Evolutionary conservation across 2,888 invertebrate genomes (phyloP), one percentile per base, ranked within the genome.

Genomic region (Hylaea fasciaria): DNA sequence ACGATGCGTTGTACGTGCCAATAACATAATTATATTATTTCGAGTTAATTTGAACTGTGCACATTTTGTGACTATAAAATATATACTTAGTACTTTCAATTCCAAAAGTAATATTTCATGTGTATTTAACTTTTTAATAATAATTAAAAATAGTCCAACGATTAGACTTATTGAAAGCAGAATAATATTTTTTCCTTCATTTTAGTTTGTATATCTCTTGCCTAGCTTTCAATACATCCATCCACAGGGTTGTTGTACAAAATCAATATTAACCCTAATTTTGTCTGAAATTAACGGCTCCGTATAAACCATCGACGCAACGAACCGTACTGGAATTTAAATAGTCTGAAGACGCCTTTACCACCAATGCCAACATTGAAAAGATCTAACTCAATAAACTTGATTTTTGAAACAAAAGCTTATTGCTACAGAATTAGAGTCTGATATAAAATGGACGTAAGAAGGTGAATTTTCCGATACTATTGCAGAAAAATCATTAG

Each of bases 311-410:
- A 92, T 86, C 81, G 79, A 86, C 81, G 93, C 93, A 93, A 93
- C 93, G 92, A 93, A 91, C 92, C 91, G 87, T 75, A 89, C 84
- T 68, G 91, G 92, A 92, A 93, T 92, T 91, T 90, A 90, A 91
- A 90, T 92, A 90, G 92, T 91, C 91, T 86, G 82, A 83, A 89
- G 87, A 85, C 85, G 85, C 83, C 83, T 90, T 85, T 85, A 81
- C 77, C 73, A 72, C 80, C 79, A 79, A 77, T 78, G 66, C 70
- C 77, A 64, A 72, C 68, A 69, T 65, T 60, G 58, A 72, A 80
- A 81, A 72, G 75, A 73, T 74, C 64, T 74, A 78, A 74, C 69
- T 75, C 62, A 64, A n/a, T 57, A 62, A 69, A 64, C 46, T 17
- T 65, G 62, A 65, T 62, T 65, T 50, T 53, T 54, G 22, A 80